A percentile compares a stretch with the other conserved stretches of the same genome.
These are phyloP conservation scores for Tipula helvola DNA, from an alignment of 2,888 invertebrate species.

Conservation along the genomic window DNA sequence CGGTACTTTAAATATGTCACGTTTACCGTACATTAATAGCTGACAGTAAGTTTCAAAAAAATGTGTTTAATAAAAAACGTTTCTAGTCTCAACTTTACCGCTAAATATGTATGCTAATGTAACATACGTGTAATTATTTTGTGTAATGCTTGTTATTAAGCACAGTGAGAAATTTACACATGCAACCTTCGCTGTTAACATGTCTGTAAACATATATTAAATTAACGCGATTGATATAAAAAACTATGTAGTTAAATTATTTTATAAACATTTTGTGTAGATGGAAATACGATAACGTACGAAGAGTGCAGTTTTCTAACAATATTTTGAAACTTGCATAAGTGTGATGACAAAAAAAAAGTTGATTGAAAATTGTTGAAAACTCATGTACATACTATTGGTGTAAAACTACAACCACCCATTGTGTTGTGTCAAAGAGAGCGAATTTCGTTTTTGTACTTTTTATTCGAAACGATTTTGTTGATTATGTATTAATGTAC, in stretches of 20 bases:
- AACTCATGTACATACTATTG: neutral
- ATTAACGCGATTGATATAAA: neutral
- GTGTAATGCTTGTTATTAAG: neutral
- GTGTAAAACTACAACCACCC: neutral
- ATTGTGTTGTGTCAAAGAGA: neutral
- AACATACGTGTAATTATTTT: neutral
- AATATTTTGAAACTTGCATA: neutral
- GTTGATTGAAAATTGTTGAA: neutral
- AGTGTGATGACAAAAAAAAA: neutral
- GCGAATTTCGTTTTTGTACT: neutral
- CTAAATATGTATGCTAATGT: neutral
- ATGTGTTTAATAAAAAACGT: neutral
- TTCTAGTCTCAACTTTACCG: neutral
- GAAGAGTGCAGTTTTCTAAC: neutral
- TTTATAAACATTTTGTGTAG: neutral
- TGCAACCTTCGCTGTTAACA: neutral
- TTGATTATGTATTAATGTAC: neutral
- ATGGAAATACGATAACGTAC: neutral
- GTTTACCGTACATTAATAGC: neutral
- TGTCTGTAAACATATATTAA: neutral
- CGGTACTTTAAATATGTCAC: neutral
- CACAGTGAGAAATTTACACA: neutral
- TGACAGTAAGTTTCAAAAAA: neutral
- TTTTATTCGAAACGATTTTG: neutral
- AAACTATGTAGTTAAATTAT: neutral